phyloP scores from a whole-genome alignment of 2,888 invertebrate species.

The Elmis aenea region DNA sequence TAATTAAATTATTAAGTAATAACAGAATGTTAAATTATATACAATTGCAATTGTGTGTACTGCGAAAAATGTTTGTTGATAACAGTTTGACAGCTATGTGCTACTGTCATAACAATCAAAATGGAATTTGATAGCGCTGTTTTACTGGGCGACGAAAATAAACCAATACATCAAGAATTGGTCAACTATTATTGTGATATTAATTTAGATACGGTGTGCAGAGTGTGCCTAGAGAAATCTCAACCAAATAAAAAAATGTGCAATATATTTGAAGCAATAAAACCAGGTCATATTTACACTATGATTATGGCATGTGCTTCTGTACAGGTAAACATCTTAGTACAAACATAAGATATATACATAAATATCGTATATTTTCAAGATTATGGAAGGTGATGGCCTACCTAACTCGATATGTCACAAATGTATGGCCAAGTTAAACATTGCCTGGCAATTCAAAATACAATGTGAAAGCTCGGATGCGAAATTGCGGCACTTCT shows the following conservation, averaged over 20 bases:
- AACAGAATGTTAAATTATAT: too few relatives aligned
- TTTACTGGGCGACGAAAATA: conserved; percentile 6
- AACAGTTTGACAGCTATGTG: background rate
- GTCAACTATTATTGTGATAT: conserved; percentile 31
- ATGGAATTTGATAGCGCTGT: background rate
- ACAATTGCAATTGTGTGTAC: too few relatives aligned
- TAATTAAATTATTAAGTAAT: too few relatives aligned
- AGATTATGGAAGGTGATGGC: conserved; percentile 34
- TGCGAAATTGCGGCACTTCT: conserved; percentile 31
- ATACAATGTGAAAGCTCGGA: conserved; percentile 34
- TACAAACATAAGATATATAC: background rate
- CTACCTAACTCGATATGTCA: conserved; percentile 32
- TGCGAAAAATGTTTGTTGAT: too few relatives aligned
- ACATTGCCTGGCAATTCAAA: conserved; percentile 36
- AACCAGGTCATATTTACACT: conserved; percentile 25
- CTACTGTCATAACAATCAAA: too few relatives aligned
- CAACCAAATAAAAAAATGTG: conserved; percentile 31
- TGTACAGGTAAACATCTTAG: conserved; percentile 34
- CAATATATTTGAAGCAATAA: conserved; percentile 30
- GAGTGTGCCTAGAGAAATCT: conserved; percentile 33
- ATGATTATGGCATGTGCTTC: conserved; percentile 37
- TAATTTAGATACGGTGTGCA: conserved; percentile 28
- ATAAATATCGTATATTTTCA: conserved; percentile 9
- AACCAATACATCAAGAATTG: conserved; percentile 22
- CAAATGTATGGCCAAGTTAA: conserved; percentile 31